Evolutionary conservation across 2,113 vertebrate genomes (phyloP).

Genomic region (Seriola rivoliana): DNA sequence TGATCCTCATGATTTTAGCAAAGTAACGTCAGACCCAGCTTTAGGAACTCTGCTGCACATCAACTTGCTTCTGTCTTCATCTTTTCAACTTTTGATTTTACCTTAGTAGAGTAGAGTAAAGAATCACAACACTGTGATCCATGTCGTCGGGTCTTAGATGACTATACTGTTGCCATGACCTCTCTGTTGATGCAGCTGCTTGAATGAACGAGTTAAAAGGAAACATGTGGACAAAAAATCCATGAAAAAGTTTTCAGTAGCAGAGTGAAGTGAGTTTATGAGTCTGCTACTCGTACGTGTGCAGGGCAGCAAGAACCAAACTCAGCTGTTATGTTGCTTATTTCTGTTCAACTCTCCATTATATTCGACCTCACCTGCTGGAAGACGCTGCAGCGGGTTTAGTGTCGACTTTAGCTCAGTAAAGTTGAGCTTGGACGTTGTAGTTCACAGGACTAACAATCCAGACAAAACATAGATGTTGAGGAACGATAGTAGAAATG

Average conservation of each 20-base stretch:
- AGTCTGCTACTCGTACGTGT: not conserved
- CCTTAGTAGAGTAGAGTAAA: not conserved
- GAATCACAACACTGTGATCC: not conserved
- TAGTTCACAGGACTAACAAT: not conserved
- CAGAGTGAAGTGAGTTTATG: not conserved
- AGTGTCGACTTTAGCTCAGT: not conserved
- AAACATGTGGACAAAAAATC: not conserved
- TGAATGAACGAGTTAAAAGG: not conserved
- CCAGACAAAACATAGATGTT: not conserved
- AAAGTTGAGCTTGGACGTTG: not conserved
- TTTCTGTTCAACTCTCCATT: not conserved
- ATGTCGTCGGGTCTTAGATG: not conserved
- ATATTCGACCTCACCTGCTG: not conserved
- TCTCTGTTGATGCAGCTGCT: not conserved
- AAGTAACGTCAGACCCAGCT: too few relatives aligned
- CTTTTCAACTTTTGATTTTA: not conserved
- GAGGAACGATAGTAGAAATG: not conserved
- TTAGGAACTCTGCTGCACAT: too few relatives aligned
- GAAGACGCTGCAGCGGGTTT: not conserved
- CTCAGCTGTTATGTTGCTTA: not conserved
- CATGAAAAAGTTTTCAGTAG: not conserved
- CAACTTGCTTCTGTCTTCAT: too few relatives aligned
- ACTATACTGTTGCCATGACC: not conserved
- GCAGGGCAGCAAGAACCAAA: not conserved
- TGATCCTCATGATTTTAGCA: not conserved